Evolutionary conservation across 53 echinoderm and acorn worm species (phyloP).

Genomic region (Echinometra lucunter): DNA sequence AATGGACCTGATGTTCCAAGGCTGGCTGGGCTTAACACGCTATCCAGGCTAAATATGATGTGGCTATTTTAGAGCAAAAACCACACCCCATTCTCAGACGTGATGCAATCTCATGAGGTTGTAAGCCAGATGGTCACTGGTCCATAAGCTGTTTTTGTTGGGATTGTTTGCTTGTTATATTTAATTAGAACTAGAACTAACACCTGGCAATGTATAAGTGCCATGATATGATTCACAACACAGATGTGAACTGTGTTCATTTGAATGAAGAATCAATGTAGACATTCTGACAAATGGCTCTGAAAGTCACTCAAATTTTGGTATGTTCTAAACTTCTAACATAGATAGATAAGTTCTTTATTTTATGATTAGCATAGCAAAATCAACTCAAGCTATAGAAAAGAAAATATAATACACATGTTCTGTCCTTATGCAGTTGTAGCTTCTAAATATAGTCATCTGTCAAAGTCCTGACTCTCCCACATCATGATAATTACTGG

Average conservation of each 20-base stretch:
- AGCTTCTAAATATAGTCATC: constrained; percentile 28
- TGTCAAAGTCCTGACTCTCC: constrained; percentile 35
- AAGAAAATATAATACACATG: neutral
- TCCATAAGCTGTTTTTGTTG: neutral
- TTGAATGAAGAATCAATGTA: neutral
- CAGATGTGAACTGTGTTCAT: neutral
- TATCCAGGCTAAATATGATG: constrained; percentile 6
- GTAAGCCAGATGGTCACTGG: neutral
- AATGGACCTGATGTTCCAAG: constrained; percentile 30
- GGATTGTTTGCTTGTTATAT: neutral
- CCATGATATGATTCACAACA: neutral
- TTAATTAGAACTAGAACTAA: neutral
- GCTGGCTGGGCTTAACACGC: constrained; percentile 44
- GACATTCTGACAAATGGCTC: neutral
- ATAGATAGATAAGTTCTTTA: no score
- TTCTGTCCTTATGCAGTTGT: neutral
- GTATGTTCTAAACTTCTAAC: no score
- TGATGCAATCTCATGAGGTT: neutral
- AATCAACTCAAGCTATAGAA: neutral
- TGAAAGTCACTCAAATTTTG: no score
- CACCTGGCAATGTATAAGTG: neutral
- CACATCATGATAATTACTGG: neutral
- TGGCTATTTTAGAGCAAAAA: neutral
- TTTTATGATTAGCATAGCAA: no score
- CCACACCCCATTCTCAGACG: neutral